phyloP scores from a whole-genome alignment of 2,113 vertebrate species.

The Acrocephalus arundinaceus region DNA sequence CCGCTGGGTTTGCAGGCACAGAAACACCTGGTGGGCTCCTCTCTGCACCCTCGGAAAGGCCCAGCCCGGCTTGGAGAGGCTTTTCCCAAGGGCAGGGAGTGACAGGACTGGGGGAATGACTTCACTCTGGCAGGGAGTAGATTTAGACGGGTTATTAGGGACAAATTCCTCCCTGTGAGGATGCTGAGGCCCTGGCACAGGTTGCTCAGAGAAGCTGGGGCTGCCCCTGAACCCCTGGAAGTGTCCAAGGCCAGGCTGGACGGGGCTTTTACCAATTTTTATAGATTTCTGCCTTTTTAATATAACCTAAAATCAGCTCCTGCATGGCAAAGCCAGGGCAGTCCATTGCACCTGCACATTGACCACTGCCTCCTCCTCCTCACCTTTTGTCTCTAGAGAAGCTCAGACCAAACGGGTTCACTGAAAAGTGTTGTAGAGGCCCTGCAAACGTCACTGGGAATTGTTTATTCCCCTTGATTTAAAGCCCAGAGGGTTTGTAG shows the following conservation, averaged over 20 bases:
- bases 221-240: not conserved
- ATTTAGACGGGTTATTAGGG: not conserved
- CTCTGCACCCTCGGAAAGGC: not conserved
- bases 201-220: not conserved
- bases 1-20: rapidly evolving
- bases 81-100: not conserved
- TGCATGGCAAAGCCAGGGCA: rapidly evolving
- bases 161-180: not conserved
- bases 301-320: not conserved
- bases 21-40: not conserved
- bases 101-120: not conserved
- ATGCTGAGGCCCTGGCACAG: not conserved
- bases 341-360: rapidly evolving
- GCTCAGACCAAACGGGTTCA: not conserved
- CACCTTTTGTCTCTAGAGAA: not conserved
- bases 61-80: not conserved
- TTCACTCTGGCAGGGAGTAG: rapidly evolving
- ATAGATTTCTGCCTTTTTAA: not conserved
- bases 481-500: not conserved
- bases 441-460: not conserved
- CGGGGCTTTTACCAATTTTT: rapidly evolving
- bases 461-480: not conserved
- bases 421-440: rapidly evolving
- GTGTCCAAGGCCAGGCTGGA: not conserved
- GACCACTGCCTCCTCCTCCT: not conserved